Base-by-base conservation (phyloP, 2,113 vertebrate genomes). In the Raphicerus campestris region DNA sequence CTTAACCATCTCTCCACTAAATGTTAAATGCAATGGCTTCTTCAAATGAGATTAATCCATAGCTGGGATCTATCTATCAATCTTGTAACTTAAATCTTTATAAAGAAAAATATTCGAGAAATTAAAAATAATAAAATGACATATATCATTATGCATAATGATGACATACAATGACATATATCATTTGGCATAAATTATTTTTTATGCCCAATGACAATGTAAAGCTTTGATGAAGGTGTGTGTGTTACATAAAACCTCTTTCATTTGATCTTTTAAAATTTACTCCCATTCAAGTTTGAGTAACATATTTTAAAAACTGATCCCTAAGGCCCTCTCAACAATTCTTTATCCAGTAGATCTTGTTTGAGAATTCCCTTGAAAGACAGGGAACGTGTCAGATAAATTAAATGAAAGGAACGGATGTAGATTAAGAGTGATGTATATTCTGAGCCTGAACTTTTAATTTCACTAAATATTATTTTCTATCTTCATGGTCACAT, bases 401-500 rank as follows among this genome's bases (percentile, higher is more conserved):
- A 98, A 98, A 98, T 98, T 97, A 98, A 98, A 98, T 93, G 87
- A 97, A 98, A 97, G 96, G 93, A 97, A 97, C 70, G 96, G 96
- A 98, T 98, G 70, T 97, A 98, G 96, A 98, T 97, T 97, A 98
- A 97, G 87, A 98, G 39, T 82, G 96, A 98, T 98, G 94, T 97
- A 98, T 87, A 97, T 98, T 98, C 98, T 87, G 93, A 97, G 85
- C 30, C 85, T 86, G 87, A 96, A 96, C 91, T 98, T 99, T 98
- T 98, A 98, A 99, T 99, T 98, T 98, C 88, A 94, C 97, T 98
- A 98, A 98, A 98, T 98, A 98, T 98, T 98, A 98, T 98, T 98
- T 98, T 97, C 97, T 90, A 95, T 98, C 91, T 97, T 98, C 97
- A 96, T 92, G 97, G 97, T 98, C 87, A 95, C 75, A 98, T 98